Evolutionary conservation across 2,113 vertebrate species (phyloP).

Genomic region (Platysteira castanea): DNA sequence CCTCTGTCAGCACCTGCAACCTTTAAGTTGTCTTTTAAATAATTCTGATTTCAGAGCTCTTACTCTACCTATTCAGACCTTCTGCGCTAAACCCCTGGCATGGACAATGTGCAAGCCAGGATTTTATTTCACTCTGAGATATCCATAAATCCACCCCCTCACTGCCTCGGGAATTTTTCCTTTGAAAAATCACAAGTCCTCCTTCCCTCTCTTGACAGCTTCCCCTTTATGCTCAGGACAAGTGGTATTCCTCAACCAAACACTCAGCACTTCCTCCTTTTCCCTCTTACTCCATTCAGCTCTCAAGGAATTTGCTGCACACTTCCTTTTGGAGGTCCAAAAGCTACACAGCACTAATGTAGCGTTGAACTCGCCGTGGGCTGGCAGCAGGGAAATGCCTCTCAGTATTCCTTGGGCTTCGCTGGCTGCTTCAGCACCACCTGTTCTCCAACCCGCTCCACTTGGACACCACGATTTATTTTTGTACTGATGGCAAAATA

Average conservation of each 20-base stretch:
- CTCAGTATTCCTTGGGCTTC: neutral
- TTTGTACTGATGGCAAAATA: constrained; percentile 35
- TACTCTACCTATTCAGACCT: neutral
- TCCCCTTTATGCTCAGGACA: neutral
- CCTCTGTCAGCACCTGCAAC: neutral
- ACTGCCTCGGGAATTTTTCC: neutral
- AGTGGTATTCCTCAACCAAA: neutral
- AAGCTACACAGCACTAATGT: constrained; percentile 13
- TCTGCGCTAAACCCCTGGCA: neutral
- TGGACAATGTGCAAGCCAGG: neutral
- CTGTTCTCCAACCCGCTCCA: constrained; percentile 1
- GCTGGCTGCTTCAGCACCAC: constrained; percentile 17
- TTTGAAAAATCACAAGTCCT: neutral
- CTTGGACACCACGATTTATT: constrained; percentile 50
- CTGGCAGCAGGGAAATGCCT: neutral
- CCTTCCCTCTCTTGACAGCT: neutral
- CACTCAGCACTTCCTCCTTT: neutral
- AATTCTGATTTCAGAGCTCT: neutral
- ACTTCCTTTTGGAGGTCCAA: constrained; percentile 41
- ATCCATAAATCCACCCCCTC: neutral
- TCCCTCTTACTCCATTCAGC: neutral
- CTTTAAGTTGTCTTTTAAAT: neutral
- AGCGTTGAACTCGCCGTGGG: neutral
- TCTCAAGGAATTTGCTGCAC: neutral
- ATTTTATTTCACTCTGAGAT: neutral